Percentiles rank a stretch among this genome's conserved stretches.
Evolutionary conservation across 2,797 vertebrate species (phyloP).

Genomic region (Accipiter minullus): DNA sequence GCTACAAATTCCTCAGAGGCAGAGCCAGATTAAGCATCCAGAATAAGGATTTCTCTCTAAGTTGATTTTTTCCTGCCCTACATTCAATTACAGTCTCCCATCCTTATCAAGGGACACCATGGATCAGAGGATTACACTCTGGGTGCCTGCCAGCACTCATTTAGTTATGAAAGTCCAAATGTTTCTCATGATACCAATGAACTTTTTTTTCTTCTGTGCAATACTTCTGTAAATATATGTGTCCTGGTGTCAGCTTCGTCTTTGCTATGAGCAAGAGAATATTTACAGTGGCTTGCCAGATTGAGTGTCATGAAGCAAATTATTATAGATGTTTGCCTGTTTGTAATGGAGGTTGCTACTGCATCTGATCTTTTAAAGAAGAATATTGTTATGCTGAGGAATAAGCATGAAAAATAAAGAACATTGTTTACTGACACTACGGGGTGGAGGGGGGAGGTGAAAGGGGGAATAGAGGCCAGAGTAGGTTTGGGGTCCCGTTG

Average conservation of each 20-base stretch:
- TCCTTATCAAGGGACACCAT: background rate
- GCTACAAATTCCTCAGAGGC: background rate
- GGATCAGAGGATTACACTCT: background rate
- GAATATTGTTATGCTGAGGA: background rate
- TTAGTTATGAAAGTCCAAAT: background rate
- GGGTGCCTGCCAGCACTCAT: background rate
- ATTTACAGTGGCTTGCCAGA: background rate
- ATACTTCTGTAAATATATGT: background rate
- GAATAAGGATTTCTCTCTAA: background rate
- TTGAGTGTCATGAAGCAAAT: background rate
- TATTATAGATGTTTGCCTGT: background rate
- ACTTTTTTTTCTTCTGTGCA: background rate
- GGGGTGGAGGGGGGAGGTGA: accelerated
- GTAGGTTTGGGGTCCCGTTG: background rate
- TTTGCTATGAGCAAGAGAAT: background rate
- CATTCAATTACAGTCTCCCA: background rate
- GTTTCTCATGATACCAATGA: background rate
- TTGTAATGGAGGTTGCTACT: background rate
- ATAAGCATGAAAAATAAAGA: background rate
- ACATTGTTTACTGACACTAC: background rate
- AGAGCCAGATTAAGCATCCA: background rate
- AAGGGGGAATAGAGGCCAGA: background rate
- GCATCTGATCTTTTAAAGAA: background rate
- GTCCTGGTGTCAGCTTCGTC: background rate
- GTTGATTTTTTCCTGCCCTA: background rate